Percentiles rank a stretch among this genome's conserved stretches.
Conservation (phyloP, 2,888 invertebrate species). For the Ypsolopha scabrella region DNA sequence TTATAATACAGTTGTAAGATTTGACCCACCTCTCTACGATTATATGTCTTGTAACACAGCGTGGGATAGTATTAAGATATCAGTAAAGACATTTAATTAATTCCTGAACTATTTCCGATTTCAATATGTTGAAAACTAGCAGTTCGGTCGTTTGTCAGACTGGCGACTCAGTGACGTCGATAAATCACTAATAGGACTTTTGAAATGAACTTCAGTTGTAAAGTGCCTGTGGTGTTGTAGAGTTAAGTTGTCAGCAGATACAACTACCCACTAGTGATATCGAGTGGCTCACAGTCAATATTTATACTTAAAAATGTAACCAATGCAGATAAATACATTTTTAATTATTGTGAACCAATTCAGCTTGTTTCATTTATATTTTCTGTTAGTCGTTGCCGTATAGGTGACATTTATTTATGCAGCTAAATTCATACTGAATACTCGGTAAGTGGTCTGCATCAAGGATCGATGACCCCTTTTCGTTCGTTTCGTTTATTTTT, state of each 20-base stretch:
- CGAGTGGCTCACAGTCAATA: slow-evolving; percentile 14
- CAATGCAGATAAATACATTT: slow-evolving; percentile 47
- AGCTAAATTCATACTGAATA: neutral
- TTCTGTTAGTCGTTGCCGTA: too few species aligned
- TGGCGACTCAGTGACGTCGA: too few species aligned
- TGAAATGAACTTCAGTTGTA: neutral
- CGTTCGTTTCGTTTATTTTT: too few species aligned
- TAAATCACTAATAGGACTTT: neutral
- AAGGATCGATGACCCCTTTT: too few species aligned
- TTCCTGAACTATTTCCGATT: neutral
- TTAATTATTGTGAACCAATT: slow-evolving; percentile 31
- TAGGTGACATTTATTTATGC: neutral
- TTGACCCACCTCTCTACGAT: too few species aligned
- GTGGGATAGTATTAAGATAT: neutral
- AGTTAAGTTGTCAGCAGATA: neutral
- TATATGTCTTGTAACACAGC: neutral
- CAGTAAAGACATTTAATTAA: neutral
- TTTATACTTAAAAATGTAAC: slow-evolving; percentile 35
- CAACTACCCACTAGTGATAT: neutral
- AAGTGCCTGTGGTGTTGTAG: slow-evolving; percentile 4
- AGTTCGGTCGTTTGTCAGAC: too few species aligned
- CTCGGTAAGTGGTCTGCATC: neutral
- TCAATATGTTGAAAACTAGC: too few species aligned
- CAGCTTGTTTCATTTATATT: slow-evolving; percentile 11
- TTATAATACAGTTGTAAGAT: too few species aligned